A percentile compares a stretch with the other conserved stretches of the same genome.
These are phyloP conservation scores for Daphoenositta chrysoptera DNA, from an alignment of 2,113 vertebrate genomes.

Conservation along the genomic window DNA sequence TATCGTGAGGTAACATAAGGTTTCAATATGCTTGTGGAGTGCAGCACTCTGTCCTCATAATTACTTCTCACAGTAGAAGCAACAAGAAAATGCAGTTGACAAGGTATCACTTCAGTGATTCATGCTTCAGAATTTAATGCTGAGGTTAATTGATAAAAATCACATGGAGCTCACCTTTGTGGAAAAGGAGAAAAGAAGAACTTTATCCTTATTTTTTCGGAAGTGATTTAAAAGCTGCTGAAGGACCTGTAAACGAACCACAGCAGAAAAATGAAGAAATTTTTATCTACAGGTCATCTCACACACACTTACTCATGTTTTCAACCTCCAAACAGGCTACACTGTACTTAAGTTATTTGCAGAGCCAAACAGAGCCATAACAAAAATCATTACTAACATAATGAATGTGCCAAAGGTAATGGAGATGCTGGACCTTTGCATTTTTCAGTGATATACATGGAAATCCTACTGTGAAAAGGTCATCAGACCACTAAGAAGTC, in stretches of 20 bases:
- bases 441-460: not conserved
- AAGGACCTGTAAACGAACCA: conserved; percentile 82
- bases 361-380: not conserved
- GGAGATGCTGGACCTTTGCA: not conserved
- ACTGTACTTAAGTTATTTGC: not conserved
- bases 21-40: not conserved
- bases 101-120: not conserved
- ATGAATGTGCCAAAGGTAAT: not conserved
- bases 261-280: not conserved
- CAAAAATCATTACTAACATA: not conserved
- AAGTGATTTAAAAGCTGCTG: conserved; percentile 89
- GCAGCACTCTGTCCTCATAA: not conserved
- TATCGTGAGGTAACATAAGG: not conserved
- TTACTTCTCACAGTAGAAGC: not conserved
- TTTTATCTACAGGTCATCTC: not conserved
- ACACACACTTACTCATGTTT: not conserved
- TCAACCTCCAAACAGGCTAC: not conserved
- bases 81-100: not conserved
- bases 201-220: conserved; percentile 84
- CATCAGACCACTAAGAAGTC: not conserved
- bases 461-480: not conserved
- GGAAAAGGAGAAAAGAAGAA: conserved; percentile 93
- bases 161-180: conserved; percentile 83
- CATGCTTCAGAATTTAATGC: not conserved
- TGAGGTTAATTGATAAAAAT: not conserved